Base-by-base conservation (phyloP, 2,888 invertebrate species). In the Aquatica leii region DNA sequence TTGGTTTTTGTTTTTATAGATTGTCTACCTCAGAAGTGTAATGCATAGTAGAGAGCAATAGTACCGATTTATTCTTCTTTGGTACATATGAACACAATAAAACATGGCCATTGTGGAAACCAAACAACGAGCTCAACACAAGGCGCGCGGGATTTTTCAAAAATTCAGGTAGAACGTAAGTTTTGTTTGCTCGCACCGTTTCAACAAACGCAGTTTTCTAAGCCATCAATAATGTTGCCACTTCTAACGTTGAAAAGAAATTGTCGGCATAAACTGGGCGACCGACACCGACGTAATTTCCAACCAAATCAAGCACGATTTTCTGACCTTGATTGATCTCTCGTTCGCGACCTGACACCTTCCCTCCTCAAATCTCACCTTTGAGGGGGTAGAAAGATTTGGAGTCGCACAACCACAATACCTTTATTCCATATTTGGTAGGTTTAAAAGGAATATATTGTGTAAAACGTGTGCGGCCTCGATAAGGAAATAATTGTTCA, bases 11-110 rank as follows among this genome's bases (percentile, higher is more conserved):
- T n/a, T 37, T 37, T 18, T 52, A 37, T 52, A 17, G 35, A 18
- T 35, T 35, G 14, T 52, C 17, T 15, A 52, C 52, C 8, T 21
- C 8, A 17, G 34, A 35, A 52, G 34, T n/a, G 6, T 52, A 8
- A 37, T 17, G 1, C 52, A 52, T 37, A 14, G 31, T 52, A 35
- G 52, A 52, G 6, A 52, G 9, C 35, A 37, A 17, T 35, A 37
- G 17, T 17, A 17, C 37, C 35, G 52, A 15, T 14, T 35, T 15
- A 18, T 52, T 52, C 35, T 34, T 37, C 35, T 41, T 20, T 4
- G 54, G 54, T n/a, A 41, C 43, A 40, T 53, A 53, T 18, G 53
- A 53, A 53, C 37, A 37, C 31, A 31, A 31, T 31, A 9, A 31
- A 31, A 31, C 31, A 31, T 31, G 4, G 4, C 31, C 31, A 37